phyloP scores from a whole-genome alignment of 2,113 vertebrate genomes.

The Machaerirhynchus nigripectus region DNA sequence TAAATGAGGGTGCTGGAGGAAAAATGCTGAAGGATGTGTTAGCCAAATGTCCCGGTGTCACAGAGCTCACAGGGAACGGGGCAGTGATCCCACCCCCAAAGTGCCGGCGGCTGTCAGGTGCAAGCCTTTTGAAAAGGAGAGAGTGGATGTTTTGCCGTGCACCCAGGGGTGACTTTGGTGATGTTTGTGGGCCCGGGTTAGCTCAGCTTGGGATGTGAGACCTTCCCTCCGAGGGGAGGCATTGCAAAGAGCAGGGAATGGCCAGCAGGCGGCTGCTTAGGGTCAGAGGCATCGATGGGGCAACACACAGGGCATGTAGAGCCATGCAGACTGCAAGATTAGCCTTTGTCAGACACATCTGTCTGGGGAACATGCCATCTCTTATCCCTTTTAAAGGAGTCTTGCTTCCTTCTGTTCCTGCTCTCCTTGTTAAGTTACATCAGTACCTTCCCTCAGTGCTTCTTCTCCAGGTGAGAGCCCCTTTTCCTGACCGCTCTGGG shows the following conservation, averaged over 20 bases:
- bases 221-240: neutral
- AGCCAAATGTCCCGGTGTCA: neutral
- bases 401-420: neutral
- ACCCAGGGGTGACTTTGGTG: neutral
- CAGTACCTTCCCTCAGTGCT: neutral
- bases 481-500: neutral
- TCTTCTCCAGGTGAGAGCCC: neutral
- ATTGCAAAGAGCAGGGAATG: neutral
- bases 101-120: neutral
- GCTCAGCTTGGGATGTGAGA: neutral
- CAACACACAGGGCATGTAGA: neutral
- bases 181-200: neutral
- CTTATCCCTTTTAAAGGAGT: neutral
- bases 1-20: neutral
- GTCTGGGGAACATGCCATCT: neutral
- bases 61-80: neutral
- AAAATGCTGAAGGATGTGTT: neutral
- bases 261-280: neutral
- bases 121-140: neutral
- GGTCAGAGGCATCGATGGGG: neutral
- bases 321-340: neutral
- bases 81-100: neutral
- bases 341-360: neutral
- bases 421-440: neutral
- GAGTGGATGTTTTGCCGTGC: neutral